phyloP scores from a whole-genome alignment of 2,113 vertebrate species.

The Dasyornis broadbenti region DNA sequence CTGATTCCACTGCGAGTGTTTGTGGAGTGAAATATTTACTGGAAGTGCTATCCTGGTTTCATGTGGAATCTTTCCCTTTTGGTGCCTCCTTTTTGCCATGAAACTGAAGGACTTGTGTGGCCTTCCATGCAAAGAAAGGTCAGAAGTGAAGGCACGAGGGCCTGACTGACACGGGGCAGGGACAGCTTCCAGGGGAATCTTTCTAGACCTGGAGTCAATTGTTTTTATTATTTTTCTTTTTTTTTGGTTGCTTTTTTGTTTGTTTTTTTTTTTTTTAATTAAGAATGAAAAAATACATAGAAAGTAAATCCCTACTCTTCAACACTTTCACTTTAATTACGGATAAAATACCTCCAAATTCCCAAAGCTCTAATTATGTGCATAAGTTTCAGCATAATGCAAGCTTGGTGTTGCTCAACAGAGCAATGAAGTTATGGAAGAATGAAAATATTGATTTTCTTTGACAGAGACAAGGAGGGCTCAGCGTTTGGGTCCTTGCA shows the following conservation, averaged over 20 bases:
- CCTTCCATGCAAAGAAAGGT: not conserved
- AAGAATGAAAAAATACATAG: not conserved
- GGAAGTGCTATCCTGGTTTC: not conserved
- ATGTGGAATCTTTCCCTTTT: not conserved
- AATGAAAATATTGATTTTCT: conserved; percentile 33
- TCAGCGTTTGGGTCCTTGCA: conserved; percentile 1
- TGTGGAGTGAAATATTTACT: not conserved
- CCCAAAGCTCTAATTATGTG: conserved; percentile 32
- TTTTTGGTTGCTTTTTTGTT: too few relatives aligned
- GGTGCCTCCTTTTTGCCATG: not conserved
- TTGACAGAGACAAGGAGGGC: not conserved
- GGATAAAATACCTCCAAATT: not conserved
- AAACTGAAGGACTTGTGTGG: not conserved
- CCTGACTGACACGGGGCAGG: not conserved
- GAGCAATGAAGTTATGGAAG: conserved; percentile 21
- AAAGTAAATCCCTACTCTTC: not conserved
- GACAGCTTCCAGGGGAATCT: not conserved
- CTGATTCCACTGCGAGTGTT: not conserved
- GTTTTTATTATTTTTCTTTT: too few relatives aligned
- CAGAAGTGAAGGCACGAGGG: not conserved
- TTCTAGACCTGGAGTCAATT: not conserved
- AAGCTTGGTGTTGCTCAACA: not conserved
- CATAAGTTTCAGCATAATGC: not conserved
- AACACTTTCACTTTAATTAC: not conserved
- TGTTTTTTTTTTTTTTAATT: not conserved